Evolutionary conservation across 2,797 vertebrate genomes (phyloP).

Genomic region (Danio aesculapii): DNA sequence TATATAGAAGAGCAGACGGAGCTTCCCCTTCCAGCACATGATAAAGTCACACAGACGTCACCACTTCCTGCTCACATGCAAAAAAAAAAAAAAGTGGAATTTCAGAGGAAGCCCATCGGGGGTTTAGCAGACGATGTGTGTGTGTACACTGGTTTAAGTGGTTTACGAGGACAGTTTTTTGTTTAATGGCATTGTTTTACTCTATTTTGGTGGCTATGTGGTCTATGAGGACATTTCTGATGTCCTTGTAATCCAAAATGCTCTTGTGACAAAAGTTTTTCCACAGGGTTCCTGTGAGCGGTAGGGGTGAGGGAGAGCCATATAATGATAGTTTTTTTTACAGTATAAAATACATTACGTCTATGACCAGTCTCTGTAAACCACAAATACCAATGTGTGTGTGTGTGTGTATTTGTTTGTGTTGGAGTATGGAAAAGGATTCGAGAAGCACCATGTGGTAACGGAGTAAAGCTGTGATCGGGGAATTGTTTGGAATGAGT

Average conservation of each 20-base stretch:
- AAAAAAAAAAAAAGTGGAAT: neutral
- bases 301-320: too few relatives aligned
- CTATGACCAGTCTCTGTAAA: too few relatives aligned
- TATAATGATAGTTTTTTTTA: too few relatives aligned
- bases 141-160: neutral
- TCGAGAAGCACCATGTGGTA: slow-evolving; percentile 51
- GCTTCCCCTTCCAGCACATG: slow-evolving; percentile 2
- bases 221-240: too few relatives aligned
- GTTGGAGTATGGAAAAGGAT: slow-evolving; percentile 32
- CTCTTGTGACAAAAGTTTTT: too few relatives aligned
- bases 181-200: too few relatives aligned
- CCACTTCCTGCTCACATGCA: slow-evolving; percentile 19
- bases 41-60: slow-evolving; percentile 4
- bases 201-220: too few relatives aligned
- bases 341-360: too few relatives aligned
- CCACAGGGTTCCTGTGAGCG: too few relatives aligned
- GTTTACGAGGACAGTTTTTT: too few relatives aligned
- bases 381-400: neutral
- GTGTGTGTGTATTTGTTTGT: neutral
- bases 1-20: slow-evolving; percentile 20
- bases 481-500: slow-evolving; percentile 70
- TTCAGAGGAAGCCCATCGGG: slow-evolving; percentile 35
- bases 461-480: slow-evolving; percentile 51
- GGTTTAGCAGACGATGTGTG: neutral
- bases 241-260: too few relatives aligned